Conservation (phyloP, 1,140 invertebrate species). For the Ephestia elutella region DNA sequence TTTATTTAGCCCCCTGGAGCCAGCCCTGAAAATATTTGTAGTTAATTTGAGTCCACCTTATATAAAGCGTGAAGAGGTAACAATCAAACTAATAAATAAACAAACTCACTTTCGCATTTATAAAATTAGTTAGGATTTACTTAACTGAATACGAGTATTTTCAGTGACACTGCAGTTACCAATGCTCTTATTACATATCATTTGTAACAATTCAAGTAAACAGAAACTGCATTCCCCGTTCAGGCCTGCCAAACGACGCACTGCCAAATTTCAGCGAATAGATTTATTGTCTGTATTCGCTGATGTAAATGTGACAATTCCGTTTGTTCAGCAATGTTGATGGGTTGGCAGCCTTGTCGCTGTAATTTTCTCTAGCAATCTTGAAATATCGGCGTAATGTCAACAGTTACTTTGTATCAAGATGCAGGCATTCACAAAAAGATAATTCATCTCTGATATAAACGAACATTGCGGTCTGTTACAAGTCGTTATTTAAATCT, state of each 20-base stretch:
- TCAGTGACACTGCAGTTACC: too few relatives aligned
- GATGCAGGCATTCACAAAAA: neutral
- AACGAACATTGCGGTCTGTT: neutral
- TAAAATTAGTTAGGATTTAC: too few relatives aligned
- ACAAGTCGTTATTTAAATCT: neutral
- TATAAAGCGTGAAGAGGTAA: too few relatives aligned
- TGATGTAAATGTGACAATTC: constrained; percentile 4
- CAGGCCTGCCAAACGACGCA: constrained; percentile 44
- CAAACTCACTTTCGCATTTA: too few relatives aligned
- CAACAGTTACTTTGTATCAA: constrained; percentile 3
- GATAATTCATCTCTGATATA: neutral
- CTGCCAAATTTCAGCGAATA: constrained; percentile 42
- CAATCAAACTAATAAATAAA: too few relatives aligned
- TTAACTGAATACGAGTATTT: too few relatives aligned
- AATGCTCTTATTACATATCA: too few relatives aligned
- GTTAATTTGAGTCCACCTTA: too few relatives aligned
- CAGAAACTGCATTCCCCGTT: constrained; percentile 44
- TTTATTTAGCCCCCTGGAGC: too few relatives aligned
- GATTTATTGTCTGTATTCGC: constrained; percentile 28
- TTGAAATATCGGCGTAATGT: neutral
- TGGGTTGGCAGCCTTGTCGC: neutral
- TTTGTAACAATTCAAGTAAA: constrained; percentile 44
- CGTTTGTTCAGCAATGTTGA: constrained; percentile 3
- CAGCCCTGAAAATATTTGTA: too few relatives aligned
- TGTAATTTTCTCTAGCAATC: neutral